Conservation (phyloP, 2,113 vertebrate genomes). For the Archilochus colubris region DNA sequence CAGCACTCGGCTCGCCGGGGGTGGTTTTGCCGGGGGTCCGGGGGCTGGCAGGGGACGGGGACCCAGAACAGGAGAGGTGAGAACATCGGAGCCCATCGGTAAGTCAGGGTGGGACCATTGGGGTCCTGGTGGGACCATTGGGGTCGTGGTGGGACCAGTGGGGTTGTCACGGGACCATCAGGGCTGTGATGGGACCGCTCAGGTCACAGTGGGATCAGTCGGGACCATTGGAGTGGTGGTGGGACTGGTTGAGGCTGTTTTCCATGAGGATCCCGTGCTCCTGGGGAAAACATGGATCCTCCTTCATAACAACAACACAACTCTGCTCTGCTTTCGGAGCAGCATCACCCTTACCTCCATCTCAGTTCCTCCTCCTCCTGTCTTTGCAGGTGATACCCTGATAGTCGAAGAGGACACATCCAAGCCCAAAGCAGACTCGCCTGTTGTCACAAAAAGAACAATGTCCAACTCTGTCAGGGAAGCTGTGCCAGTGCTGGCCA, state of each 20-base stretch:
- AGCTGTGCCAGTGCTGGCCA: constrained; percentile 77
- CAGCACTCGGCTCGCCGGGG: neutral
- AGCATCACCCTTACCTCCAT: neutral
- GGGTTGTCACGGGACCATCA: too few relatives aligned
- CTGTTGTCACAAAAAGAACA: constrained; percentile 70
- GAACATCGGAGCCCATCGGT: neutral
- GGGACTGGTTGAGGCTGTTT: neutral
- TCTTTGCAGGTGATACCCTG: constrained; percentile 90
- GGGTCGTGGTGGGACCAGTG: too few relatives aligned
- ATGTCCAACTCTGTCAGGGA: constrained; percentile 70
- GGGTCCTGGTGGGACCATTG: too few relatives aligned
- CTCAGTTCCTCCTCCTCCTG: neutral
- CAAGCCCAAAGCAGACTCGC: constrained; percentile 76
- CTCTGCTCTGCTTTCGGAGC: neutral
- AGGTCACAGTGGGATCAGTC: too few relatives aligned
- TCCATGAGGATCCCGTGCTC: fast-evolving
- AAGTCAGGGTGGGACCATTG: neutral
- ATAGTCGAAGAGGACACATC: constrained; percentile 94
- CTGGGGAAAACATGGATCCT: too few relatives aligned
- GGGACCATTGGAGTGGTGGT: too few relatives aligned
- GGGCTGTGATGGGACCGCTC: too few relatives aligned
- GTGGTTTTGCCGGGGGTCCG: neutral
- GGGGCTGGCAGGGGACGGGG: neutral
- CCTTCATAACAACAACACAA: fast-evolving
- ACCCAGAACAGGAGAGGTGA: neutral